phyloP scores from a whole-genome alignment of 2,113 vertebrate species.

The Crotalus helleri region DNA sequence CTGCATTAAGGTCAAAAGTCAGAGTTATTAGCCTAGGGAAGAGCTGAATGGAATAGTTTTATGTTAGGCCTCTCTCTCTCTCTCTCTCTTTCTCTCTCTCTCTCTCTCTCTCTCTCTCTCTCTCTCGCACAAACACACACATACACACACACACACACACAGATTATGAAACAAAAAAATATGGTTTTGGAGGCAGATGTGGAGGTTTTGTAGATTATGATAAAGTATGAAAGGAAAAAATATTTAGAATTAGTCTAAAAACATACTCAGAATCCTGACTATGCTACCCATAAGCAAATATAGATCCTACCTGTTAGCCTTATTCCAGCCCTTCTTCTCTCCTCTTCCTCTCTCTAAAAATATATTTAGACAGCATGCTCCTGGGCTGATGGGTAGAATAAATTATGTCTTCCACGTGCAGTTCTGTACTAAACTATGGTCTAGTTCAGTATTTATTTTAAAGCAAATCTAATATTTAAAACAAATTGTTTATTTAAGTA shows the following conservation, averaged over 20 bases:
- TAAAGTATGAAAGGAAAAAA: background rate
- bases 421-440: background rate
- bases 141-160: background rate
- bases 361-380: background rate
- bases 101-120: too few relatives aligned
- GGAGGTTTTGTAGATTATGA: background rate
- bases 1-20: background rate
- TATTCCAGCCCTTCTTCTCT: background rate
- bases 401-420: background rate
- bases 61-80: background rate
- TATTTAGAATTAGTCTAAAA: background rate
- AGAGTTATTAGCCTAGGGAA: background rate
- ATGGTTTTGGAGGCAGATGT: background rate
- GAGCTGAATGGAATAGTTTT: background rate
- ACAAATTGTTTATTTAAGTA: background rate
- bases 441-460: background rate
- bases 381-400: background rate
- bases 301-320: background rate
- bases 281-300: background rate
- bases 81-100: too few relatives aligned
- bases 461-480: background rate
- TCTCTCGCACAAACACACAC: too few relatives aligned
- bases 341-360: background rate
- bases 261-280: background rate
- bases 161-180: background rate